phyloP scores from a whole-genome alignment of 2,888 invertebrate species.

The Icerya purchasi region DNA sequence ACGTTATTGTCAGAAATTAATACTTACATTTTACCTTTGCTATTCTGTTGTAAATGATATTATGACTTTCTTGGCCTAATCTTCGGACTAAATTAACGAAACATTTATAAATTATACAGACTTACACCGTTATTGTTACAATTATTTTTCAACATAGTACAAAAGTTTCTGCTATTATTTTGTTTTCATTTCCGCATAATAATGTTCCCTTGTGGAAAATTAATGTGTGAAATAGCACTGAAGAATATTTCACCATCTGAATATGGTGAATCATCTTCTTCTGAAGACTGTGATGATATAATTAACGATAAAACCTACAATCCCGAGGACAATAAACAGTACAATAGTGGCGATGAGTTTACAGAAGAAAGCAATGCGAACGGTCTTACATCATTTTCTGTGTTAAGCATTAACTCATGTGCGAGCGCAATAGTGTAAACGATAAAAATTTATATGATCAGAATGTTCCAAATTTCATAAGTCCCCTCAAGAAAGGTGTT shows the following conservation, averaged over 20 bases:
- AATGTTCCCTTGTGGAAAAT: not conserved
- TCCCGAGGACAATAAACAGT: not conserved
- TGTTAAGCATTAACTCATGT: not conserved
- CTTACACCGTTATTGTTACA: not conserved
- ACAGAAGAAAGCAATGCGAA: conserved; percentile 1
- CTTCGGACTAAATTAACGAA: not conserved
- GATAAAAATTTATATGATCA: not conserved
- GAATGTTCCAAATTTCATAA: not conserved
- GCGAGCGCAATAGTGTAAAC: not conserved
- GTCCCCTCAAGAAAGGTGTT: conserved; percentile 5
- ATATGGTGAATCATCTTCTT: conserved; percentile 4
- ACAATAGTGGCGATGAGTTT: conserved; percentile 1
- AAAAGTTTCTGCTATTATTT: not conserved
- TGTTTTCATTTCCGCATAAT: not conserved
- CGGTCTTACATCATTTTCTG: not conserved
- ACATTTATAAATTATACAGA: not conserved
- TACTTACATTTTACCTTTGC: not conserved
- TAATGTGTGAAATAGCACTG: not conserved
- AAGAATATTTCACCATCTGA: not conserved
- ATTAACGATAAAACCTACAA: conserved; percentile 2
- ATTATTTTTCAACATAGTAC: not conserved
- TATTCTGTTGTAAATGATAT: not conserved
- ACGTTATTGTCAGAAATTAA: not conserved
- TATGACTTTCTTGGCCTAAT: not conserved
- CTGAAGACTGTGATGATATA: conserved; percentile 5